These are phyloP conservation scores for Ctenopoma kingsleyae DNA, from an alignment of 2,797 vertebrate genomes.

Conservation along the genomic window DNA sequence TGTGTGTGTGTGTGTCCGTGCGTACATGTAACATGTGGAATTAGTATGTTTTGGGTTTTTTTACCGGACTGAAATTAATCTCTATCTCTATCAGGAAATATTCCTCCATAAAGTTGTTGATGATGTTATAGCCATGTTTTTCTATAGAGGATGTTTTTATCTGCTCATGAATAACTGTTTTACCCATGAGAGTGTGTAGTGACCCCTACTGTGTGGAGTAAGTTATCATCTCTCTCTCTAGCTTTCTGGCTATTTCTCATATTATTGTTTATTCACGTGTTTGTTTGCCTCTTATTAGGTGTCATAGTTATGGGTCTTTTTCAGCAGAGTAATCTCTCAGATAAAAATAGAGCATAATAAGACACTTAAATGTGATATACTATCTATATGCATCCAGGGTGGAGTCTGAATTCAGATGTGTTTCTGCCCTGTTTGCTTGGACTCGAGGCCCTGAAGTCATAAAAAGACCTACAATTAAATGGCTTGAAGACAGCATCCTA, in stretches of 20 bases:
- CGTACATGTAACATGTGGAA: too few species aligned
- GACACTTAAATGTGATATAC: constrained; percentile 14
- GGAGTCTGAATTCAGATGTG: constrained; percentile 69
- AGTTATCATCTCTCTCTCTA: background rate
- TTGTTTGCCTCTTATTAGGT: background rate
- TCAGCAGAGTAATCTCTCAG: constrained; percentile 1
- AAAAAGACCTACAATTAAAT: constrained; percentile 75
- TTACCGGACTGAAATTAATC: background rate
- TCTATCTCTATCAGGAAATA: background rate
- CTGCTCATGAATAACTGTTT: background rate
- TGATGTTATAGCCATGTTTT: constrained; percentile 17
- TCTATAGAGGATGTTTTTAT: background rate
- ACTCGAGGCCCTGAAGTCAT: constrained; percentile 61
- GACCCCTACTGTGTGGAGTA: constrained; percentile 70
- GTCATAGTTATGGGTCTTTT: constrained; percentile 7
- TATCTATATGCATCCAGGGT: constrained; percentile 57
- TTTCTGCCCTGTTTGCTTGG: constrained; percentile 66
- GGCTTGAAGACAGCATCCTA: constrained; percentile 64
- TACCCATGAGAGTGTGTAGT: constrained; percentile 43
- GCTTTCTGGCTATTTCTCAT: too few species aligned
- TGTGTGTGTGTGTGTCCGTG: too few species aligned
- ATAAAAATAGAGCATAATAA: constrained; percentile 22
- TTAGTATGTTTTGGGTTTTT: background rate
- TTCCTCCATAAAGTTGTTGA: background rate
- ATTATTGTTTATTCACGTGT: too few species aligned